Base-by-base conservation (phyloP, 2,113 vertebrate genomes). In the Calyptommatus sinebrachiatus region DNA sequence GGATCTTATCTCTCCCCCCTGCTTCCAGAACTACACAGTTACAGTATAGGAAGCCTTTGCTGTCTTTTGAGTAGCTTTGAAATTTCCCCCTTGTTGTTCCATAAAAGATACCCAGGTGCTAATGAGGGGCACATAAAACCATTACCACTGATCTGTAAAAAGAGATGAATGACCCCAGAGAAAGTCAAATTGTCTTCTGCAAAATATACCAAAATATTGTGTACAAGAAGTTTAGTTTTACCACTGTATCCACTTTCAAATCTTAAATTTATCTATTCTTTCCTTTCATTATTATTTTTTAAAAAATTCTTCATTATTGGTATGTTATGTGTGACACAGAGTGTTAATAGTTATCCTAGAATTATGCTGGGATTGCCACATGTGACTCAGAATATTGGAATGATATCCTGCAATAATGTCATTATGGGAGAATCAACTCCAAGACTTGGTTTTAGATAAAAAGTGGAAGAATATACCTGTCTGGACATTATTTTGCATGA, bases 211-310 rank as follows among this genome's bases (percentile, higher is more conserved):
- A 11, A 31, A 63, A 79, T 41, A 41, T 63, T 62, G 29, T 24
- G 1, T 63, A 72, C 69, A 61, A n/a, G 53, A 31, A 63, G n/a
- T 8, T 72, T 79, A 29, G 35, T 88, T 85, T 53, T 79, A 86
- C 85, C 26, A 11, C 48, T n/a, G n/a, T 10, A 63, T 29, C 45
- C n/a, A 24, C 62, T 16, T 72, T 69, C 26, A 22, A 14, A 9
- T 10, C 14, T 45, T 46, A 10, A n/a, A 2, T 68, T n/a, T 2
- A 22, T 71, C 45, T 5, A 10, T 46, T 7, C 3, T 45, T 45
- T 46, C 22, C 35, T 70, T 70, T 48, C 3, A 35, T n/a, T n/a
- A 24, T 9, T 5, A 62, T 63, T 69, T 69, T 35, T 29, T 41
- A 41, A 41, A 41, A 2, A 63, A 63, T 26, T 8, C 8, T 20